A percentile compares a stretch with the other conserved stretches of the same genome.
Evolutionary conservation across 2,888 invertebrate species (phyloP).

Genomic region (Mellilla xanthometata): DNA sequence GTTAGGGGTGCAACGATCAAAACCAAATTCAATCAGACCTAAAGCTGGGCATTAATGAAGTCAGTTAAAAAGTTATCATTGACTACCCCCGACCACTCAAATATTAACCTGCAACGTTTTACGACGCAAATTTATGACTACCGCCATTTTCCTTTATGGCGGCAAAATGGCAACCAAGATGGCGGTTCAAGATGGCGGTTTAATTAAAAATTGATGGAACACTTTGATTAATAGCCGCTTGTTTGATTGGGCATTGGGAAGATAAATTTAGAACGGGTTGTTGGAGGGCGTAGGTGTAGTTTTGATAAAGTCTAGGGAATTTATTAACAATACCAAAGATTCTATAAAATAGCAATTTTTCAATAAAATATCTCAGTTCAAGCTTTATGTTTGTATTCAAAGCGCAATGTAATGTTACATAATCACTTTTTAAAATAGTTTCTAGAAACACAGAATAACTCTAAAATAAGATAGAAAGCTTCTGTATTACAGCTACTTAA

Average conservation of each 20-base stretch:
- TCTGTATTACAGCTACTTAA: neutral
- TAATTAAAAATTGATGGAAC: constrained; percentile 50
- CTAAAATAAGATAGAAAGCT: no score
- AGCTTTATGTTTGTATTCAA: no score
- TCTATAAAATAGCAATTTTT: no score
- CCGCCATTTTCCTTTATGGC: constrained; percentile 38
- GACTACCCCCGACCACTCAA: constrained; percentile 31
- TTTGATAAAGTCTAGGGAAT: neutral
- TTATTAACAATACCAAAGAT: no score
- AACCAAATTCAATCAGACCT: constrained; percentile 9
- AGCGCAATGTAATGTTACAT: no score
- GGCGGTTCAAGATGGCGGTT: constrained; percentile 33
- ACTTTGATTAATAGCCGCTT: constrained; percentile 32
- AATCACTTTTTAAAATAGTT: no score
- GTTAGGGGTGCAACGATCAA: neutral
- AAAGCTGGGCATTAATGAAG: constrained; percentile 2
- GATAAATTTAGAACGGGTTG: constrained; percentile 18
- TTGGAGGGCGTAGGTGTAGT: no score
- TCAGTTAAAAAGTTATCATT: constrained; percentile 24
- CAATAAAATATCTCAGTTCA: no score
- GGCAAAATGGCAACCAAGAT: constrained; percentile 26
- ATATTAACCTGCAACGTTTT: constrained; percentile 41
- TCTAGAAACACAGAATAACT: no score
- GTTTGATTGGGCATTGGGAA: constrained; percentile 11
- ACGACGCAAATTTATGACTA: constrained; percentile 38